These are phyloP conservation scores for Apodemus speciosus DNA, from an alignment of 2,113 vertebrate species.

Conservation along the genomic window DNA sequence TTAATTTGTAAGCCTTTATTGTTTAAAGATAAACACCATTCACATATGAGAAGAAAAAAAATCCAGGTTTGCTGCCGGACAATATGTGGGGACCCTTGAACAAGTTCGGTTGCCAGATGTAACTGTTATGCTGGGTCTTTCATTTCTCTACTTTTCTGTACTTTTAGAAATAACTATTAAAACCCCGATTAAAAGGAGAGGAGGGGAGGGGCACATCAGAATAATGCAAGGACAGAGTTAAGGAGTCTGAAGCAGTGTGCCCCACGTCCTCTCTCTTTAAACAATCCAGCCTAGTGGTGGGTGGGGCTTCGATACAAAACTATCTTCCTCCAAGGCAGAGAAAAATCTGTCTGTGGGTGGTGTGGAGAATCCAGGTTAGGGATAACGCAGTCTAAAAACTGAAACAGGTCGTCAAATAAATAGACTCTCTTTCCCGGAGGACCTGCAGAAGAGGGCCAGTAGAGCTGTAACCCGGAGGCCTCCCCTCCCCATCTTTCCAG, in stretches of 20 bases:
- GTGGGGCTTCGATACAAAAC: neutral
- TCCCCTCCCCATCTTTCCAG: neutral
- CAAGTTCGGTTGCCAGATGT: neutral
- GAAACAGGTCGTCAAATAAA: conserved; percentile 74
- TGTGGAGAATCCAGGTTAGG: conserved; percentile 56
- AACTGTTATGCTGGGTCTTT: neutral
- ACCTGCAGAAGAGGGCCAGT: conserved; percentile 38
- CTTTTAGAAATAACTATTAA: conserved; percentile 1
- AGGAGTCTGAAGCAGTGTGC: neutral
- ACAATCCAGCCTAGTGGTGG: neutral
- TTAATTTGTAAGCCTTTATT: neutral
- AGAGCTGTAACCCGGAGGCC: neutral
- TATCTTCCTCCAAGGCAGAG: neutral
- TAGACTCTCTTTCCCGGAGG: conserved; percentile 58
- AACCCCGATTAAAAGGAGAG: neutral
- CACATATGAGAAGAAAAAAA: neutral
- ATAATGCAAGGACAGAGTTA: neutral
- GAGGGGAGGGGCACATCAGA: neutral
- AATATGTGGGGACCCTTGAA: neutral
- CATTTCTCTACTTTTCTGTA: neutral
- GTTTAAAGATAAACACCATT: conserved; percentile 15
- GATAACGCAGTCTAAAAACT: conserved; percentile 62
- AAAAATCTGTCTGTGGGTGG: neutral
- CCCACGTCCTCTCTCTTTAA: neutral
- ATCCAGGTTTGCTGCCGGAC: neutral